phyloP scores from a whole-genome alignment of 2,113 vertebrate species.

The Cyanocitta stelleri region DNA sequence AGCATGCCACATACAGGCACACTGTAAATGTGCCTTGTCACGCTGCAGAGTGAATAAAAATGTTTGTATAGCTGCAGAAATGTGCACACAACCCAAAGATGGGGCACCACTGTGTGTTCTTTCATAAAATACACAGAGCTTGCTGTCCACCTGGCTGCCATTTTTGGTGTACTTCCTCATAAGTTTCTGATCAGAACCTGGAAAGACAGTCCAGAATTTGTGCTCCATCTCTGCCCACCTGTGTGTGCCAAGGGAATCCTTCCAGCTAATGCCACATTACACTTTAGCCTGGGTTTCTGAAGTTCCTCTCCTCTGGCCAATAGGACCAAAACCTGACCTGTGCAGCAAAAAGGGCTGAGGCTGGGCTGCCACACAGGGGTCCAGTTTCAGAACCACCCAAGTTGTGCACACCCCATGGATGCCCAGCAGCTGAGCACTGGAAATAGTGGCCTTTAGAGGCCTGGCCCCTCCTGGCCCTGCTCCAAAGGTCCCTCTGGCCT shows the following conservation, averaged over 20 bases:
- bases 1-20: background rate
- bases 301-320: background rate
- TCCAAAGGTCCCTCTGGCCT: background rate
- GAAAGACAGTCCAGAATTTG: background rate
- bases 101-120: background rate
- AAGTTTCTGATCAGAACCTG: background rate
- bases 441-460: background rate
- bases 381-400: accelerated
- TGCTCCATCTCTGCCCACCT: background rate
- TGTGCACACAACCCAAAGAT: background rate
- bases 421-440: background rate
- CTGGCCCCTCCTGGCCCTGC: background rate
- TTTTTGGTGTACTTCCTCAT: background rate
- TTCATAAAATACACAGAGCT: background rate
- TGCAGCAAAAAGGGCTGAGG: background rate
- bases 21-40: background rate
- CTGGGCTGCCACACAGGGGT: background rate
- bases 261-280: background rate
- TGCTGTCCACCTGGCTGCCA: background rate
- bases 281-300: background rate
- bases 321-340: background rate
- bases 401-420: background rate
- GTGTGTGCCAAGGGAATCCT: background rate
- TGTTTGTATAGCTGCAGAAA: background rate
- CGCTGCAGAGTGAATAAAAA: background rate